These are phyloP conservation scores for Ferrisia virgata DNA, from an alignment of 2,888 invertebrate species.

Conservation along the genomic window DNA sequence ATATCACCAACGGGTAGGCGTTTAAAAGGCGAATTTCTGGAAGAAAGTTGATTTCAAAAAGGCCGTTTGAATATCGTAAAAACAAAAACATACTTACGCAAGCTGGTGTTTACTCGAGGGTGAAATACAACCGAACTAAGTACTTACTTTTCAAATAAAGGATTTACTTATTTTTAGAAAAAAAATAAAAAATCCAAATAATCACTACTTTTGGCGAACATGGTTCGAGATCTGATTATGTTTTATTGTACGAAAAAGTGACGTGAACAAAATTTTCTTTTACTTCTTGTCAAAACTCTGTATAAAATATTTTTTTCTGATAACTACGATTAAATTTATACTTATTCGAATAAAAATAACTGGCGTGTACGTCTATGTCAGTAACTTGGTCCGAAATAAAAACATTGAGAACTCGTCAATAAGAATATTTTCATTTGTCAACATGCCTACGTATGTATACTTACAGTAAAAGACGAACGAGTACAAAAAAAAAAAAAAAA, in stretches of 20 bases:
- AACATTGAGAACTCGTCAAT: background rate
- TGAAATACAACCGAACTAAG: background rate
- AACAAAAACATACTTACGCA: background rate
- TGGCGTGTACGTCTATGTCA: background rate
- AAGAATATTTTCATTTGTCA: background rate
- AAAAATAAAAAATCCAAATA: background rate
- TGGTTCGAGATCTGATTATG: background rate
- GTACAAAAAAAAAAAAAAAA: background rate
- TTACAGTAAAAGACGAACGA: slow-evolving; percentile 13
- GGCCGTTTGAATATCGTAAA: background rate
- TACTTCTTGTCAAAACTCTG: background rate
- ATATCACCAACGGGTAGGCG: background rate
- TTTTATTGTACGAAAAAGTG: background rate
- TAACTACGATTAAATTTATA: background rate
- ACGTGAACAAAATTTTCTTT: background rate
- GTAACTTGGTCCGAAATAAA: background rate
- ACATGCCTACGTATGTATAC: background rate
- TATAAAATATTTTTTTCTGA: background rate
- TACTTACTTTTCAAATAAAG: background rate
- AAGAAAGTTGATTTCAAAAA: background rate
- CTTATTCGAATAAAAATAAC: background rate
- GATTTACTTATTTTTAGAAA: background rate
- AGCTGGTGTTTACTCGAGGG: background rate
- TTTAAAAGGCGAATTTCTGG: background rate
- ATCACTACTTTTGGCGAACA: background rate